Base-by-base conservation (phyloP, 2,888 invertebrate genomes). In the Blastobasis adustella region DNA sequence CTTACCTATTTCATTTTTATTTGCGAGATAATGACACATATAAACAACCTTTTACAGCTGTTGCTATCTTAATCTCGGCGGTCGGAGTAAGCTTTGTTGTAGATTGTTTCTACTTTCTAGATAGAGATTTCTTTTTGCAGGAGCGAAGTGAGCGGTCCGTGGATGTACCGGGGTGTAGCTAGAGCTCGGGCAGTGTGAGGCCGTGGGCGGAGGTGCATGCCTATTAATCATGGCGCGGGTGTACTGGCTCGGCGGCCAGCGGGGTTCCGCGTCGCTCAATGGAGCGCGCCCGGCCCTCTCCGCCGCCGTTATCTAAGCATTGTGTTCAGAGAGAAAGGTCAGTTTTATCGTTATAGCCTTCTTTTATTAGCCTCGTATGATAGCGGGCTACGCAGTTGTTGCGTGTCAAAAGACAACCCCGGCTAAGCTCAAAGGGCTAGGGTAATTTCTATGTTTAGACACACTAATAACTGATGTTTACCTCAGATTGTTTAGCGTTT, bases 181-280 rank as follows among this genome's bases (percentile, higher is more conserved):
- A 8, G 42, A 4, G 42, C 23, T 42, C 7, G 41, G 7, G 42
- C 5, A 42, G 42, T 8, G 42, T 42, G 42, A 10, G 10, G 42
- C 42, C 42, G 42, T 42, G 42, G 10, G 42, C 62, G 71, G 69
- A 74, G 73, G 72, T 72, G 72, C 65, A 64, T 63, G 59, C 56
- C 66, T 77, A 84, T 85, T 83, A 79, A 84, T 86, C 84, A 86
- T 82, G 75, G 69, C 76, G 73, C 70, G 66, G 71, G 64, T 82
- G 83, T 82, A 84, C 82, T 76, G 77, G 78, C 77, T 77, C 73
- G 80, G 81, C 80, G 76, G 70, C 72, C 61, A 66, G 67, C 73
- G 71, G 45, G 45, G 38, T 37, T 54, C 44, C 40, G 23, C 10
- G 46, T 10, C 10, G 65, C 60, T 74, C 67, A 62, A 67, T 67